Evolutionary conservation across 2,888 invertebrate species (phyloP).

Genomic region (Aspidapion aeneum): DNA sequence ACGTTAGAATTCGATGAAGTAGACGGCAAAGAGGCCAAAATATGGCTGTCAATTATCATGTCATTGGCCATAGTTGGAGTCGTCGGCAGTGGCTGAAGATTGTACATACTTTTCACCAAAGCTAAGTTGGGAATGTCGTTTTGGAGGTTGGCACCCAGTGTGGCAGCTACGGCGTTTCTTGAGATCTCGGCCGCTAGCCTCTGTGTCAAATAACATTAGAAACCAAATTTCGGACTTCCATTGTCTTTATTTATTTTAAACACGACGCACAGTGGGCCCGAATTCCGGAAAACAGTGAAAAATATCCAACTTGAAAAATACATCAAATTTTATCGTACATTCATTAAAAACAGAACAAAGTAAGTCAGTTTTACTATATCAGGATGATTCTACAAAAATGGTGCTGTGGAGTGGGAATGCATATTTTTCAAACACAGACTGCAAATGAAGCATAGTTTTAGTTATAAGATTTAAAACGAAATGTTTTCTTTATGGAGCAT

Average conservation of each 20-base stretch:
- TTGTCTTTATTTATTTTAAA: too few relatives aligned
- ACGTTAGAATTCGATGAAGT: conserved; percentile 30
- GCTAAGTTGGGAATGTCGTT: conserved; percentile 33
- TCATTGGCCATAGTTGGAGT: conserved; percentile 22
- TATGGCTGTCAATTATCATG: conserved; percentile 23
- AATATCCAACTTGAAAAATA: not conserved
- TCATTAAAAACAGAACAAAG: too few relatives aligned
- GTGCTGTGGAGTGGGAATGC: too few relatives aligned
- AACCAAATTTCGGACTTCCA: too few relatives aligned
- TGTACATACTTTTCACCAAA: conserved; percentile 39
- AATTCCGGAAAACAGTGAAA: too few relatives aligned
- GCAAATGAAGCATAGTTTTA: too few relatives aligned
- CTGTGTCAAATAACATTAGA: conserved; percentile 41
- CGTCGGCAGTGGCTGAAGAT: conserved; percentile 30
- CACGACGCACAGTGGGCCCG: too few relatives aligned
- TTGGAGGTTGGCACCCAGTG: conserved; percentile 38
- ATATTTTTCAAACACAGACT: too few relatives aligned
- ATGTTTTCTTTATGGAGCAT: too few relatives aligned
- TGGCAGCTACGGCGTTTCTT: conserved; percentile 60
- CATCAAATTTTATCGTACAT: not conserved
- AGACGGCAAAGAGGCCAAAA: conserved; percentile 24
- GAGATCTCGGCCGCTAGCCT: conserved; percentile 66
- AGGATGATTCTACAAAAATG: too few relatives aligned
- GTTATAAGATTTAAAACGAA: too few relatives aligned
- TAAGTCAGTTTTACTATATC: too few relatives aligned